Evolutionary conservation across 2,888 invertebrate species (phyloP).

Genomic region (Macrosoma leucophasiata): DNA sequence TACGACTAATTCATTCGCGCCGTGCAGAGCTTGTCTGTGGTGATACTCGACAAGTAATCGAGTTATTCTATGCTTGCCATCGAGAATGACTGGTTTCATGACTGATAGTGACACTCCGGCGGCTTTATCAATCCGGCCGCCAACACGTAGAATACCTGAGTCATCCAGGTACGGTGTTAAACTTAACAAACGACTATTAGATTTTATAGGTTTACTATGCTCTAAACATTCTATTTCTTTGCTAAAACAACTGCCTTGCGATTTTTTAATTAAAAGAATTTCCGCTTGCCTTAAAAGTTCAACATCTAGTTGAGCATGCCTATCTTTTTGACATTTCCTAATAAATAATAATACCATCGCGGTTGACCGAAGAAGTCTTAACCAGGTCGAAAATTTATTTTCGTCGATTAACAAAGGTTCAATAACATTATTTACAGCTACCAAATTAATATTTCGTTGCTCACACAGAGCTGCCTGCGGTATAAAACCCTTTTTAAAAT

Average conservation of each 20-base stretch:
- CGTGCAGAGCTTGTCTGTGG: conserved; percentile 6
- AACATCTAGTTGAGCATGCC: not conserved
- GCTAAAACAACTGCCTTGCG: conserved; percentile 1
- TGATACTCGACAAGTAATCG: conserved; percentile 1
- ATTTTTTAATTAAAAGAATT: not conserved
- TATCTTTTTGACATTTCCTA: conserved; percentile 3
- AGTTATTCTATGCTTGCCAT: conserved; percentile 1
- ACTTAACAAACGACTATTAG: conserved; percentile 3
- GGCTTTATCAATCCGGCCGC: conserved; percentile 4
- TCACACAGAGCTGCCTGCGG: not conserved
- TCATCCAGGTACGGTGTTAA: conserved; percentile 10
- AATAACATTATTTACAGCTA: not conserved
- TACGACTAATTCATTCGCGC: conserved; percentile 10
- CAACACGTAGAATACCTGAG: conserved; percentile 3
- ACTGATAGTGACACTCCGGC: not conserved
- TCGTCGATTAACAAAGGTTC: not conserved
- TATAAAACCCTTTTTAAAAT: not conserved
- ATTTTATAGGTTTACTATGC: not conserved
- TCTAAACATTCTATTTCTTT: conserved; percentile 1
- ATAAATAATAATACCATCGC: conserved; percentile 5
- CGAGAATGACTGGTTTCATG: conserved; percentile 1
- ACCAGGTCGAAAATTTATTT: conserved; percentile 6
- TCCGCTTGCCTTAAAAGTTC: not conserved
- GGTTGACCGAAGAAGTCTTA: conserved; percentile 1
- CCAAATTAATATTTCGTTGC: not conserved